Base-by-base conservation (phyloP, 2,888 invertebrate genomes). In the Harmothoe impar region DNA sequence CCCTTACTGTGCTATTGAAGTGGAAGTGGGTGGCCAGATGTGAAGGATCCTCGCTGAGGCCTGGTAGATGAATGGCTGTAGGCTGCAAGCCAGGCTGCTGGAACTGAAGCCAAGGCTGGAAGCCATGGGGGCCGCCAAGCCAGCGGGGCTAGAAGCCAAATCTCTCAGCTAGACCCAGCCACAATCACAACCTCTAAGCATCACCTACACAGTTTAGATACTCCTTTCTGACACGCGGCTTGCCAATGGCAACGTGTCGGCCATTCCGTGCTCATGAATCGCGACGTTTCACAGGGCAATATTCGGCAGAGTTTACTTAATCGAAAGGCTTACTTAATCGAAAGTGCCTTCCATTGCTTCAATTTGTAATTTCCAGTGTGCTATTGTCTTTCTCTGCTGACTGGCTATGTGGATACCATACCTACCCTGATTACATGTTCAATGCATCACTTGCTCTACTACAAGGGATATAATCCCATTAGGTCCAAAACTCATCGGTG, bases 21-120 rank as follows among this genome's bases (percentile, higher is more conserved):
- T 62, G 62, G n/a, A 62, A 62, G 62, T n/a, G 62, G 62, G 62
- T 62, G 62, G n/a, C 62, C 62, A n/a, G 23, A 62, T 62, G 62
- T 62, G 62, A 62, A 62, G n/a, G 62, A 62, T 1, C 3, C 43
- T 43, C 62, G 15, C 12, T 62, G 62, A 62, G 62, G 20, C 62
- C 62, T n/a, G 62, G 43, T 10, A 3, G 20, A 62, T 62, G 62
- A 62, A 62, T n/a, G 62, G 15, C 23, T 62, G 62, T 3, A 20
- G 23, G n/a, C 62, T 62, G 62, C 7, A 62, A 62, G 62, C 62
- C 62, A 62, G 62, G 43, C 43, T 3, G 43, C 43, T 62, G 62
- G 62, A 62, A 43, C 43, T 62, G 20, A 62, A 62, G 62, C 62
- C 62, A 62, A 20, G 62, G n/a, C 62, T 62, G 12, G 62, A 20